Base-by-base conservation (phyloP, 2,113 vertebrate species). In the Talpa occidentalis region DNA sequence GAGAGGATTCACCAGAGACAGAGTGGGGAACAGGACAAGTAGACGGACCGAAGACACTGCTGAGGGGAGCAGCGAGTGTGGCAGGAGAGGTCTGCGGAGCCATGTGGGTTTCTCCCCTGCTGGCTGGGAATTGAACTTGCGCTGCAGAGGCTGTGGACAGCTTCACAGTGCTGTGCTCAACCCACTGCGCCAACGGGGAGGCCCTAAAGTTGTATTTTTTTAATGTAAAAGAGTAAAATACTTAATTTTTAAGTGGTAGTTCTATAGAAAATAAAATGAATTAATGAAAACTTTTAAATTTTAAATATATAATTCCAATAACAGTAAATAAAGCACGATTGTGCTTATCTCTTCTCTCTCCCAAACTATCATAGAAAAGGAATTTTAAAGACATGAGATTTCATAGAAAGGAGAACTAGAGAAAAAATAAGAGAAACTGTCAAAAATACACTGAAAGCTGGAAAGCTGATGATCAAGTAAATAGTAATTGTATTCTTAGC, bases 191-290 rank as follows among this genome's bases (percentile, higher is more conserved):
- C n/a, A n/a, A n/a, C n/a, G n/a, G n/a, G n/a, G n/a, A n/a, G n/a
- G n/a, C n/a, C n/a, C n/a, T n/a, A 49, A 91, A 74, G 32, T 49
- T 91, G 56, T 37, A 56, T 19, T 79, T 26, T 59, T 86, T 94
- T 80, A 87, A 87, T 16, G 42, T 37, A 80, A 87, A 54, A 84
- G 14, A 66, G 14, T 54, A 54, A 69, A 47, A 77, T 59, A 85
- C 26, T 66, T 73, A 37, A 32, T 5, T 12, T 37, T 91, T 42
- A 28, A 77, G 8, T 77, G 72, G 47, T 11, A 67, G 37, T 21
- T 24, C 40, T 6, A 15, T 40, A 85, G 49, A 59, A 79, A 87
- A 91, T 73, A 73, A 73, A 93, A 93, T 22, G 3, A 93, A 81
- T 52, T 52, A 49, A 49, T 10, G 47, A 14, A 49, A 52, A 52